These are phyloP conservation scores for Illadopsis cleaveri DNA, from an alignment of 2,113 vertebrate genomes.

Conservation along the genomic window DNA sequence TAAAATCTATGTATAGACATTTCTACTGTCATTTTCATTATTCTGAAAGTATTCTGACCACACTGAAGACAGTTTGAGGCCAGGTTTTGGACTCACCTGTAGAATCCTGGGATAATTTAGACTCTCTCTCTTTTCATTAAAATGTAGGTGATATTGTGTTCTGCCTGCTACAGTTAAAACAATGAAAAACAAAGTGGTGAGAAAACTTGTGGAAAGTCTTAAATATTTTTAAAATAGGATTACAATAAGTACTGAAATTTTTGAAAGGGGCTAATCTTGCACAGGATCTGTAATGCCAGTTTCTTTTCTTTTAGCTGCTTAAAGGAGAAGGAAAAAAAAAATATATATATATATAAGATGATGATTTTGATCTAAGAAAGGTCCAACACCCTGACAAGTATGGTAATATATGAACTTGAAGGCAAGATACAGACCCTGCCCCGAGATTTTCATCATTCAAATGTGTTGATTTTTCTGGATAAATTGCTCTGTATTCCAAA, in stretches of 20 bases:
- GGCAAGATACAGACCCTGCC: background rate
- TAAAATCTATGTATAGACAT: background rate
- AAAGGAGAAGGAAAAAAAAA: background rate
- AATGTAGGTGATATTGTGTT: background rate
- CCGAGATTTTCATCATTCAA: background rate
- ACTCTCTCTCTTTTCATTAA: background rate
- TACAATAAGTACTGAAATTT: background rate
- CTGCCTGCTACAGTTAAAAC: background rate
- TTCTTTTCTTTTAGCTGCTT: background rate
- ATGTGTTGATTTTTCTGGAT: background rate
- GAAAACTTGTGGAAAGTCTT: background rate
- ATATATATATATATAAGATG: background rate
- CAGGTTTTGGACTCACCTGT: background rate
- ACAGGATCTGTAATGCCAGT: background rate
- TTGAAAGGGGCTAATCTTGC: background rate
- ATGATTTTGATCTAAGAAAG: background rate
- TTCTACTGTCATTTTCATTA: background rate
- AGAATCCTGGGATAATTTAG: background rate
- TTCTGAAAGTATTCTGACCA: background rate
- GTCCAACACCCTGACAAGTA: accelerated
- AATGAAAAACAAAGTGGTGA: background rate
- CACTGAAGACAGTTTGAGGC: background rate
- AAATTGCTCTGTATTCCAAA: background rate
- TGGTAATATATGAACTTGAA: background rate
- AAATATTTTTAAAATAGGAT: background rate